These are phyloP conservation scores for Hylaeus anthracinus DNA, from an alignment of 1,140 invertebrate genomes.

Conservation along the genomic window DNA sequence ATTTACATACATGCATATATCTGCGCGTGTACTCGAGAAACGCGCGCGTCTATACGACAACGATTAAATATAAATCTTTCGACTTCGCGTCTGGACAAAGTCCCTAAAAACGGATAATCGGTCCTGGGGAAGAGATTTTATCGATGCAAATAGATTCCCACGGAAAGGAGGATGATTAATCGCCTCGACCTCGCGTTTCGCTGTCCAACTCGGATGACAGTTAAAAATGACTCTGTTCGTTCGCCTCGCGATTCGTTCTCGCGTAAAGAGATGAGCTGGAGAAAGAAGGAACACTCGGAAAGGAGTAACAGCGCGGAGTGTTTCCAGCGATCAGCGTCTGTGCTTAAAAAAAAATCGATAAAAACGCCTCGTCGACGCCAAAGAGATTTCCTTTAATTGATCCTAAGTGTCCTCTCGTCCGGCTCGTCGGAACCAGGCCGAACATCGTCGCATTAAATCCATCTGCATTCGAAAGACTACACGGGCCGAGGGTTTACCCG, in stretches of 20 bases:
- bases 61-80: background rate
- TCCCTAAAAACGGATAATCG: no score
- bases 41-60: no score
- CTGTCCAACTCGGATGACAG: conserved; percentile 5
- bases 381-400: conserved; percentile 64
- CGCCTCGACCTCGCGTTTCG: conserved; percentile 17
- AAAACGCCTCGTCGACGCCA: conserved; percentile 31
- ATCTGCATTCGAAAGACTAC: conserved; percentile 61
- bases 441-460: conserved; percentile 60
- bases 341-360: conserved; percentile 29
- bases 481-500: background rate
- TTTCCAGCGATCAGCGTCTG: conserved; percentile 1
- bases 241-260: background rate
- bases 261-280: background rate
- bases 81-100: background rate
- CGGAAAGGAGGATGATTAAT: conserved; percentile 43
- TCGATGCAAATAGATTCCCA: conserved; percentile 20
- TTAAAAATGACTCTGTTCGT: conserved; percentile 30
- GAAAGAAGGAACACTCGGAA: background rate
- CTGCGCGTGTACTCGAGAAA: no score
- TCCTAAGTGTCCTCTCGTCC: conserved; percentile 46
- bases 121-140: background rate
- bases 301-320: background rate
- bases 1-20: no score
- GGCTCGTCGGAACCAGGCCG: conserved; percentile 30